Base-by-base conservation (phyloP, 1,140 invertebrate species). In the Zaprionus africanus region DNA sequence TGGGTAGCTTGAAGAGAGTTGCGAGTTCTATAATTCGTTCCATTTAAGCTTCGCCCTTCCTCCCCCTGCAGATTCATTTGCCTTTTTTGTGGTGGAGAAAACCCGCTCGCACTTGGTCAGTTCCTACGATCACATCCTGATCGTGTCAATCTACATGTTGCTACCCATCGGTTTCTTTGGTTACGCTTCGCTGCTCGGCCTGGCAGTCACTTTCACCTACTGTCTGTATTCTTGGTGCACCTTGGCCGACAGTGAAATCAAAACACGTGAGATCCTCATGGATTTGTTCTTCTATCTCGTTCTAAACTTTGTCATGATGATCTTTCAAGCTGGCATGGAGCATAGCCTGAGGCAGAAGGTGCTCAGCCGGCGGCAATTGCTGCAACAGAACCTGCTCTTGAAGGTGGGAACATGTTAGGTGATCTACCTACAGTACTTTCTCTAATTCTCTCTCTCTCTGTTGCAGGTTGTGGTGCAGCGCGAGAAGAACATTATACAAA, bases 401-500 rank as follows among this genome's bases (percentile, higher is more conserved):
- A 54, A 71, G 66, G 79, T 82, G 5, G 6, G 3, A 28, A 13
- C 3, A 19, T 49, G 1, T 9, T 38, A 36, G 7, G 5, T 17
- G n/a, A 2, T 34, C 9, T 34, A 0, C 9, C 4, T 34, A 9
- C 31, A 12, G 12, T n/a, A 12, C 2, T 17, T 19, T 1, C 12
- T 22, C 24, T 15, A 46, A 3, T 11, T 15, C 22, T 22, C 1
- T 5, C 13, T 3, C 0, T 13, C n/a, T n/a, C n/a, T 6, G n/a
- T 5, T 19, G 2, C 3, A 81, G 79, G n/a, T 51, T 2, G 51
- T 60, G 1, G 22, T 69, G 41, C 31, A 43, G 9, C 51, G 62
- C 31, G 70, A 98, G 96, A 97, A 98, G 92, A 95, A 96, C 79
- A 94, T 98, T 1, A 95, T 98, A 84, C 94, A 96, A 49, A 98